Evolutionary conservation across 2,113 vertebrate species (phyloP).

Genomic region (Stercorarius parasiticus): DNA sequence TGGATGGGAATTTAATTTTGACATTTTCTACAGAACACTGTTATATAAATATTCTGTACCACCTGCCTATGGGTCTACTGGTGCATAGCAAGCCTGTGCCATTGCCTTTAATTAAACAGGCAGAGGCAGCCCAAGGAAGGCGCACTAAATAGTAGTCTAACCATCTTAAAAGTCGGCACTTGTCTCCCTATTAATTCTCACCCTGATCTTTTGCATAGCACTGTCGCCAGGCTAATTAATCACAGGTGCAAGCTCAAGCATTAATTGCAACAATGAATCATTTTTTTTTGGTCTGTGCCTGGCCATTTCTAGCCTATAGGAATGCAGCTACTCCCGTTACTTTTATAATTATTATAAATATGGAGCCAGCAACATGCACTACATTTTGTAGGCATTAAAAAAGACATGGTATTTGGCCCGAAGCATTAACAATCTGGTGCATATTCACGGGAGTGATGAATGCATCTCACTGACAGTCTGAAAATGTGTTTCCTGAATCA

Average conservation of each 20-base stretch:
- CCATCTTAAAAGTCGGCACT: constrained; percentile 3
- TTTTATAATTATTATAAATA: constrained; percentile 51
- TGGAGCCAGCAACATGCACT: neutral
- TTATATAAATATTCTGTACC: neutral
- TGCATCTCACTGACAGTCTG: neutral
- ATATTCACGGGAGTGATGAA: constrained; percentile 15
- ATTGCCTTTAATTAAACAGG: neutral
- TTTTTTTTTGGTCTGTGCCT: neutral
- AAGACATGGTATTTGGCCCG: constrained; percentile 11
- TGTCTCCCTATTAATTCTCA: constrained; percentile 41
- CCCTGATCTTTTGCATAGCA: constrained; percentile 9
- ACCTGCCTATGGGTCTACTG: neutral
- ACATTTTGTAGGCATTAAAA: constrained; percentile 38
- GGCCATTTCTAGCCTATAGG: neutral
- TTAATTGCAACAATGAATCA: constrained; percentile 61
- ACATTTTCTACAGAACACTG: neutral
- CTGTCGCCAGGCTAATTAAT: constrained; percentile 53
- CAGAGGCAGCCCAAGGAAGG: neutral
- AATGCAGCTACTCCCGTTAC: neutral
- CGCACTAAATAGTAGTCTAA: neutral
- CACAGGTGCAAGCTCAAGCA: constrained; percentile 33
- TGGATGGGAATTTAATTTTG: neutral
- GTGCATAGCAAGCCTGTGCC: neutral
- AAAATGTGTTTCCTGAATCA: constrained; percentile 7
- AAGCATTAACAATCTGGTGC: constrained; percentile 32